phyloP scores from a whole-genome alignment of 2,888 invertebrate species.

The Rotaria macrura region DNA sequence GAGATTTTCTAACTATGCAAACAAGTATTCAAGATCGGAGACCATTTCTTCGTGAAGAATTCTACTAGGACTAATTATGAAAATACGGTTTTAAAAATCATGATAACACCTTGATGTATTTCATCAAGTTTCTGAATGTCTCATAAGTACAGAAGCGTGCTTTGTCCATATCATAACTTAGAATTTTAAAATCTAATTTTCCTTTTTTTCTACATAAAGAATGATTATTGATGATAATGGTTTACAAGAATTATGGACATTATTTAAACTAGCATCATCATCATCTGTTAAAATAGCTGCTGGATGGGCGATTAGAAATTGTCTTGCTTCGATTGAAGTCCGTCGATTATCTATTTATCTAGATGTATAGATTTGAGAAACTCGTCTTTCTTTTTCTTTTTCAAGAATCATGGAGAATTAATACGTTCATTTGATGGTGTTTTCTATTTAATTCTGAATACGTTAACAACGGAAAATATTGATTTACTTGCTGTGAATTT shows the following conservation, averaged over 20 bases:
- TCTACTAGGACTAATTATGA: no score
- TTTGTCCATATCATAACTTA: no score
- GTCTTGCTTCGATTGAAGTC: not conserved
- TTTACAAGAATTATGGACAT: slow-evolving; percentile 15
- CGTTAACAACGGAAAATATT: not conserved
- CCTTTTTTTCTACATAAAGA: not conserved
- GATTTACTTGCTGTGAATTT: not conserved
- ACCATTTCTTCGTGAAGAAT: no score
- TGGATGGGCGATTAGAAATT: not conserved
- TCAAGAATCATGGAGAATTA: slow-evolving; percentile 6
- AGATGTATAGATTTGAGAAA: no score
- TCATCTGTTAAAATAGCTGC: not conserved
- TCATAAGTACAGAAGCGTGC: no score
- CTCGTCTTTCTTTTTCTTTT: no score
- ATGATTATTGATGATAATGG: not conserved
- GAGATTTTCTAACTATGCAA: no score
- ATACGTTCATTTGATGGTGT: slow-evolving; percentile 12
- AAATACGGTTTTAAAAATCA: no score
- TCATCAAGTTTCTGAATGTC: no score
- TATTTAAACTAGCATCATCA: not conserved
- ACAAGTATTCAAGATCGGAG: no score
- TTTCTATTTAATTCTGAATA: slow-evolving; percentile 1
- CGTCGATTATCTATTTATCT: not conserved
- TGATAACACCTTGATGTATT: no score
- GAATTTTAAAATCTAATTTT: no score